Evolutionary conservation across 2,797 vertebrate genomes (phyloP).

Genomic region (Eleutherodactylus coqui): DNA sequence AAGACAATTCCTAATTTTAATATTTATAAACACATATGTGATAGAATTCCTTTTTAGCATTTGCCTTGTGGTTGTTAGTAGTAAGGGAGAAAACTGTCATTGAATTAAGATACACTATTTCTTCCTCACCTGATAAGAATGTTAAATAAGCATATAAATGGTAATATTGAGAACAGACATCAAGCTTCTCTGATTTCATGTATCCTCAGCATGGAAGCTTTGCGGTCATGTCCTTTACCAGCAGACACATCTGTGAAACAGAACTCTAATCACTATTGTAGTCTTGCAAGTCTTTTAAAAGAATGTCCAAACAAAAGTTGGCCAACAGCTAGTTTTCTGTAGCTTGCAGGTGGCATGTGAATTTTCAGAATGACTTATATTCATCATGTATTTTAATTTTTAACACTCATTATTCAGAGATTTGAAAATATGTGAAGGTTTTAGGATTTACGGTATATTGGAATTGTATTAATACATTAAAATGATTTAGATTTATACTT

Average conservation of each 20-base stretch:
- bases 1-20: background rate
- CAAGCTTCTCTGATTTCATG: slow-evolving; percentile 99
- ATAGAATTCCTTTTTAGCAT: slow-evolving; percentile 80
- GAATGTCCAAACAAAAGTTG: fast-evolving
- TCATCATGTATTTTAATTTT: background rate
- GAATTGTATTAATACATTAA: too few relatives aligned
- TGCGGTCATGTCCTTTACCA: slow-evolving; percentile 77
- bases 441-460: too few relatives aligned
- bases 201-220: slow-evolving; percentile 90
- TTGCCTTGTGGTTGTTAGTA: slow-evolving; percentile 93
- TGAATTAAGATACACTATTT: slow-evolving; percentile 77
- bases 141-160: slow-evolving; percentile 79
- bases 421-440: background rate
- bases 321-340: background rate
- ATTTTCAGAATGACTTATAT: background rate
- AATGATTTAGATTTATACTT: background rate
- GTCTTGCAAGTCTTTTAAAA: slow-evolving; percentile 65
- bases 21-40: background rate
- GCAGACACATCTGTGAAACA: slow-evolving; percentile 86
- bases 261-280: slow-evolving; percentile 73
- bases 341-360: slow-evolving; percentile 20
- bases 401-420: background rate
- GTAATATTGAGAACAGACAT: slow-evolving; percentile 89
- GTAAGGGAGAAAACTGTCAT: slow-evolving; percentile 71
- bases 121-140: slow-evolving; percentile 80